Evolutionary conservation across 2,797 vertebrate species (phyloP).

Genomic region (Zenarchopterus dispar): DNA sequence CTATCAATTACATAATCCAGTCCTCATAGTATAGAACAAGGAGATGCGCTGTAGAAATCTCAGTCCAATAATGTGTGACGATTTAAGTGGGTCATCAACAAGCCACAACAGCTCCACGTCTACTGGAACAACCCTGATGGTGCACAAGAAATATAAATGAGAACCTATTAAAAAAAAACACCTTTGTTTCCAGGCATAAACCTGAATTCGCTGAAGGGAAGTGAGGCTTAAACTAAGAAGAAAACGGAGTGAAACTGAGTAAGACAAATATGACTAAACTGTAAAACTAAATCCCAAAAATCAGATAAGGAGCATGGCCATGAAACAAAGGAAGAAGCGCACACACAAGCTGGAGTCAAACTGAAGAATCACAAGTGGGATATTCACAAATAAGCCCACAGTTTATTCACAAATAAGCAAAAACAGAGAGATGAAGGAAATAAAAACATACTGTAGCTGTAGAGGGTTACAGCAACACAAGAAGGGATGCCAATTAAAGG

Average conservation of each 20-base stretch:
- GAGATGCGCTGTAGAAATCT: conserved; percentile 18
- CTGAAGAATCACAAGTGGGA: conserved; percentile 44
- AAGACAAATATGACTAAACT: conserved; percentile 24
- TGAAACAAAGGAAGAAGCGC: conserved; percentile 6
- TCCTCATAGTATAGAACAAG: not conserved
- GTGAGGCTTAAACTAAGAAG: conserved; percentile 14
- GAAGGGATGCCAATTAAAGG: not conserved
- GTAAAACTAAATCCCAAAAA: conserved; percentile 27
- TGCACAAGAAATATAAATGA: conserved; percentile 11
- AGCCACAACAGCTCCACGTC: conserved; percentile 14
- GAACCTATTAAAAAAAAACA: not conserved
- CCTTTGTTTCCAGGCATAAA: not conserved
- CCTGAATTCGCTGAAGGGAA: conserved; percentile 12
- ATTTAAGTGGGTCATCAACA: conserved; percentile 48
- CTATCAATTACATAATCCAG: conserved; percentile 29
- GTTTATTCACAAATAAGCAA: conserved; percentile 17
- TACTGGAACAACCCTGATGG: conserved; percentile 26
- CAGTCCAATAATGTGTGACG: conserved; percentile 22
- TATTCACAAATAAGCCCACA: conserved; percentile 31
- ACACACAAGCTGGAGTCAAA: conserved; percentile 12
- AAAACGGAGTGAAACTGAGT: conserved; percentile 14
- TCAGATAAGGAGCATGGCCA: conserved; percentile 13
- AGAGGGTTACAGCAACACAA: not conserved
- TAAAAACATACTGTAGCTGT: conserved; percentile 40
- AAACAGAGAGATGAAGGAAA: conserved; percentile 24